Conservation (phyloP, 2,797 vertebrate genomes). For the Artibeus lituratus region DNA sequence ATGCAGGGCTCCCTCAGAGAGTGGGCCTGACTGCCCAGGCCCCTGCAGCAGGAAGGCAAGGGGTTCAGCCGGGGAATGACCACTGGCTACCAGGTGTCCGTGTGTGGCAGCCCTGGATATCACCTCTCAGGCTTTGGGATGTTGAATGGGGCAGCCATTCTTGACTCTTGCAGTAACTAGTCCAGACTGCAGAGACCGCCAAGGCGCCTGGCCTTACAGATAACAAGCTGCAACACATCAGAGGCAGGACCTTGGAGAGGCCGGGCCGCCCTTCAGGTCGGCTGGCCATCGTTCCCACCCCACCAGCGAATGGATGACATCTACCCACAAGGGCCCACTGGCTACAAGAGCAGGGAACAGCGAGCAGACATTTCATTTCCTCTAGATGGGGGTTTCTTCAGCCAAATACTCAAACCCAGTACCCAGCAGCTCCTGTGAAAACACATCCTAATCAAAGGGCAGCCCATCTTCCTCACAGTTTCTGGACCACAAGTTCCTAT, state of each 20-base stretch:
- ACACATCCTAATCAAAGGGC: neutral
- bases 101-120: neutral
- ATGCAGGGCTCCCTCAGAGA: fast-evolving
- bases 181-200: neutral
- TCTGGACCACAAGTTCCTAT: neutral
- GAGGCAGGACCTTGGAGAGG: neutral
- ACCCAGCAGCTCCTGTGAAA: neutral
- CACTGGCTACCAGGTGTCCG: fast-evolving
- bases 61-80: neutral
- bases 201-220: fast-evolving
- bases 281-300: neutral
- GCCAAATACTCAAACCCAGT: neutral
- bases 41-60: neutral
- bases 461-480: neutral
- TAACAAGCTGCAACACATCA: neutral
- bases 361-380: neutral
- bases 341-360: neutral
- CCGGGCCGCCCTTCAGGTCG: neutral
- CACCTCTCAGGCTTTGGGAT: neutral
- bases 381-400: neutral
- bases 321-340: neutral
- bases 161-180: neutral
- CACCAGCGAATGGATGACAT: neutral
- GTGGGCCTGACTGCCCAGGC: fast-evolving
- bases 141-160: fast-evolving